phyloP scores from a whole-genome alignment of 2,113 vertebrate species.

The Brachypteracias leptosomus region DNA sequence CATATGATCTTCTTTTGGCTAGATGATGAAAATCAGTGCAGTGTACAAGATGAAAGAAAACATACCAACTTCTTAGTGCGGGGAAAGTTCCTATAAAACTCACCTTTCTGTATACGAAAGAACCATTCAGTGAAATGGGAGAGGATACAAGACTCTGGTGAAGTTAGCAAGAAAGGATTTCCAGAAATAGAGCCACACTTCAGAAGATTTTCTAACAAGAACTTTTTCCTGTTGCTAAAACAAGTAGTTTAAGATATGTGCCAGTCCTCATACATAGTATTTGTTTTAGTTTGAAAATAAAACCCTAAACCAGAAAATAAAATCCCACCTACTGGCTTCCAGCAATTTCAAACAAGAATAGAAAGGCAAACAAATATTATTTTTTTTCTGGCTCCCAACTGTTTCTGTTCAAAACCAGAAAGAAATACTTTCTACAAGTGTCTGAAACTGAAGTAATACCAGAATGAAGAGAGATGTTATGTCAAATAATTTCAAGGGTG shows the following conservation, averaged over 20 bases:
- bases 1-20: background rate
- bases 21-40: background rate
- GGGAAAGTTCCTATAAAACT: background rate
- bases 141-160: background rate
- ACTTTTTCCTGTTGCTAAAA: slow-evolving; percentile 4
- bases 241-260: background rate
- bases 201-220: background rate
- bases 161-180: background rate
- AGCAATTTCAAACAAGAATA: slow-evolving; percentile 57
- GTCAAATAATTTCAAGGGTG: slow-evolving; percentile 33
- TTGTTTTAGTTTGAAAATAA: slow-evolving; percentile 36
- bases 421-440: slow-evolving; percentile 11
- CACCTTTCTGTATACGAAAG: background rate
- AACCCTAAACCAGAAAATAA: slow-evolving; percentile 4
- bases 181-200: slow-evolving; percentile 19
- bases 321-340: slow-evolving; percentile 10
- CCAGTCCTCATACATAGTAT: background rate
- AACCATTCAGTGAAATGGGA: background rate
- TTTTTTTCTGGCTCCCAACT: slow-evolving; percentile 6
- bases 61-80: background rate
- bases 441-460: background rate
- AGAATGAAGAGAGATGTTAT: background rate
- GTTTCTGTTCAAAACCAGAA: slow-evolving; percentile 38
- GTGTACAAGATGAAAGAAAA: background rate
- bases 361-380: slow-evolving; percentile 13